phyloP scores from a whole-genome alignment of 2,888 invertebrate genomes.

The Latrodectus hesperus region DNA sequence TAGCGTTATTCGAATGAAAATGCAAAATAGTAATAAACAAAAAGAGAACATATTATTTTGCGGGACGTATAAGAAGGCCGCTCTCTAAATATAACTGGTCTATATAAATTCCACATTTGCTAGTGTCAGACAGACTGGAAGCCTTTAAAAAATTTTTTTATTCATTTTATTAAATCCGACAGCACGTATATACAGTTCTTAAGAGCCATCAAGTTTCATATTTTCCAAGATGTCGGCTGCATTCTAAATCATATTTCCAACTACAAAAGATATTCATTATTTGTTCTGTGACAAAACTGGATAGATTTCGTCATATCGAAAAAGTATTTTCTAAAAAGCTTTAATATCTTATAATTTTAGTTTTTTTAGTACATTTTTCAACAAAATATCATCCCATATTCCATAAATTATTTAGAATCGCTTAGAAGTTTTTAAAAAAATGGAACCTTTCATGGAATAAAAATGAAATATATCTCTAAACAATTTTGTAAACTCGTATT shows the following conservation, averaged over 20 bases:
- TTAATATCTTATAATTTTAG: no score
- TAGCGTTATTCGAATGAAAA: constrained; percentile 38
- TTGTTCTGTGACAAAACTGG: no score
- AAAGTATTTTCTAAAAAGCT: no score
- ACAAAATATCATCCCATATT: no score
- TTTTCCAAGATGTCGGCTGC: background rate
- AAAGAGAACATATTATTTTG: constrained; percentile 32
- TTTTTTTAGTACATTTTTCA: no score
- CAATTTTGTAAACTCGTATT: no score
- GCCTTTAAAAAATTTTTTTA: background rate
- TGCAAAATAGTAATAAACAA: constrained; percentile 39
- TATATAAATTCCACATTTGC: constrained; percentile 10
- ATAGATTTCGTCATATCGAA: no score
- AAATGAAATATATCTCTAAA: no score
- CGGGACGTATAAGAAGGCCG: constrained; percentile 9
- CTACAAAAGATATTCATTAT: background rate
- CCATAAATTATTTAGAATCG: no score
- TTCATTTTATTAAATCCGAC: background rate
- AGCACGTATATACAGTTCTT: background rate
- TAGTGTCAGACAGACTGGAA: constrained; percentile 1
- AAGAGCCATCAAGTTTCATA: background rate
- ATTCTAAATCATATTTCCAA: background rate
- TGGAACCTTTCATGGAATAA: no score
- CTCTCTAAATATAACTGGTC: background rate
- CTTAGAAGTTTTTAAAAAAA: no score